phyloP scores from a whole-genome alignment of 1,140 invertebrate species.

The silkworm (Bombyx mori) region DNA sequence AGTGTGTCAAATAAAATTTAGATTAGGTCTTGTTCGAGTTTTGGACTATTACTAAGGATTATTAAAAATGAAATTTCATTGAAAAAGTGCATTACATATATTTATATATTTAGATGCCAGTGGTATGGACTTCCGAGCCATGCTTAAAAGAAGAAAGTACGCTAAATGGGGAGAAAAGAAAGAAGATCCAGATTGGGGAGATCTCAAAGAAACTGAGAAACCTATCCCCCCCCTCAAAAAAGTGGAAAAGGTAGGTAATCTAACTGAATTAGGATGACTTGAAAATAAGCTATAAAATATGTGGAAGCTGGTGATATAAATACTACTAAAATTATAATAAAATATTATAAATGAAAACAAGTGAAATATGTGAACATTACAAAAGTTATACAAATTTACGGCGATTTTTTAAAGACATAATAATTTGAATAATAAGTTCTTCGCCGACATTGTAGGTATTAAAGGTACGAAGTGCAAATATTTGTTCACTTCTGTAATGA shows the following conservation, averaged over 20 bases:
- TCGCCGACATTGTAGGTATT: too few relatives aligned
- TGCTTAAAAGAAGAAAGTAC: constrained; percentile 97
- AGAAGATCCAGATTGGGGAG: constrained; percentile 91
- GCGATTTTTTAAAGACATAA: too few relatives aligned
- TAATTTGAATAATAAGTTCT: too few relatives aligned
- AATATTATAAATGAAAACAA: too few relatives aligned
- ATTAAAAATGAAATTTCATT: too few relatives aligned
- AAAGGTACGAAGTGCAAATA: not conserved
- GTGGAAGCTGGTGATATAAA: constrained; percentile 49
- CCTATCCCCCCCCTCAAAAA: constrained; percentile 88
- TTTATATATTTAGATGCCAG: constrained; percentile 81
- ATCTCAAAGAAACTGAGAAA: constrained; percentile 93
- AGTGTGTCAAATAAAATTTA: too few relatives aligned
- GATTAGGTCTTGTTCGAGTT: too few relatives aligned
- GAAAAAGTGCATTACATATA: too few relatives aligned
- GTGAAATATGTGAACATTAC: not conserved
- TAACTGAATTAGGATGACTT: not conserved
- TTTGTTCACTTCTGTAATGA: constrained; percentile 12
- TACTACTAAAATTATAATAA: constrained; percentile 11
- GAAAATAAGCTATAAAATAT: too few relatives aligned
- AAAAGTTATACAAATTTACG: not conserved
- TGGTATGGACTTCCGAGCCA: constrained; percentile 98
- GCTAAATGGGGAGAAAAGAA: constrained; percentile 94
- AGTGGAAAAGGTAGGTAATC: constrained; percentile 86
- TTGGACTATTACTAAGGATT: too few relatives aligned